These are phyloP conservation scores for Rhadina sibilatrix DNA, from an alignment of 2,113 vertebrate genomes.

Conservation along the genomic window DNA sequence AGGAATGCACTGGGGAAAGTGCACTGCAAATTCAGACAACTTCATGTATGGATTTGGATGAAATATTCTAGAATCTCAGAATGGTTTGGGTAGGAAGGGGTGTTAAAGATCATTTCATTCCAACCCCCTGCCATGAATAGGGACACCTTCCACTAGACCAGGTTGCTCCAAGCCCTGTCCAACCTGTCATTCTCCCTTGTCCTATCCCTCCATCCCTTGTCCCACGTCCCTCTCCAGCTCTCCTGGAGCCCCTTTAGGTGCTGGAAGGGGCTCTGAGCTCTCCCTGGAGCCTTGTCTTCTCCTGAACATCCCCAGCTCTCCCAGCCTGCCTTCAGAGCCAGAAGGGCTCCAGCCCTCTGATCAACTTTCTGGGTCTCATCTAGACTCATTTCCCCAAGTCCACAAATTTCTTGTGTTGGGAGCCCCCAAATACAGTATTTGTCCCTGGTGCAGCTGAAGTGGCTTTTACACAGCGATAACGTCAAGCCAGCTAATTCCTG, in stretches of 20 bases:
- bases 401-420: not conserved
- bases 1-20: not conserved
- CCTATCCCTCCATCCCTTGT: not conserved
- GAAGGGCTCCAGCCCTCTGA: not conserved
- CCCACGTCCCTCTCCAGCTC: not conserved
- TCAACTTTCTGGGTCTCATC: not conserved
- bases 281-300: not conserved
- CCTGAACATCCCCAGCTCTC: not conserved
- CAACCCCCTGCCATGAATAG: not conserved
- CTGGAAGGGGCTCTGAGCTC: rapidly evolving
- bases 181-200: not conserved
- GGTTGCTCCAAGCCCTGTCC: not conserved
- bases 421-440: not conserved
- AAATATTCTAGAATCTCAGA: not conserved
- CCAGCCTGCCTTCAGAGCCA: not conserved
- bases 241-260: not conserved
- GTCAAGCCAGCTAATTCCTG: rapidly evolving
- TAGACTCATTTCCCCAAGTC: not conserved
- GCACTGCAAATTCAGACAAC: not conserved
- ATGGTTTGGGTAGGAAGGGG: not conserved
- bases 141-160: not conserved
- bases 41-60: not conserved
- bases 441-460: not conserved
- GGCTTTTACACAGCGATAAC: not conserved
- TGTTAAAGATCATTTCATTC: not conserved